Evolutionary conservation across 2,888 invertebrate genomes (phyloP).

Genomic region (Sminthurides aquaticus): DNA sequence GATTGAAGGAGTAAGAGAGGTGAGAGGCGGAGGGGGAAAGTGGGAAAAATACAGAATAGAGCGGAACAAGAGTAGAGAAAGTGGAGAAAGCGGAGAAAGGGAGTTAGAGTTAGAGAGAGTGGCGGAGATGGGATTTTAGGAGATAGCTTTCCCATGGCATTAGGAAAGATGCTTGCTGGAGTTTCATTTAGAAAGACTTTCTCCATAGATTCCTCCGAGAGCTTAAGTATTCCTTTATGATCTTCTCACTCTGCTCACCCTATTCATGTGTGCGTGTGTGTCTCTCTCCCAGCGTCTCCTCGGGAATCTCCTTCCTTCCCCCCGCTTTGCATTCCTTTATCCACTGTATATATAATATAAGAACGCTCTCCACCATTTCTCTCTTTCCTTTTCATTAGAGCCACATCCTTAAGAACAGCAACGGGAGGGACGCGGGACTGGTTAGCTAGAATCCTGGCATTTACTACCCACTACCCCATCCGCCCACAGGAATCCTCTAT

Average conservation of each 20-base stretch:
- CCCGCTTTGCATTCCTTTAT: background rate
- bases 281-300: too few species aligned
- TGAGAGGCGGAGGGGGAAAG: slow-evolving; percentile 5
- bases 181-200: background rate
- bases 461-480: background rate
- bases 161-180: too few species aligned
- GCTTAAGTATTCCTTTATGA: slow-evolving; percentile 9
- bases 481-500: background rate
- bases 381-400: too few species aligned
- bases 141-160: background rate
- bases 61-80: slow-evolving; percentile 1
- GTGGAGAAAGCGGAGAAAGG: too few species aligned
- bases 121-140: background rate
- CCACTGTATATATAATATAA: too few species aligned
- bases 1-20: background rate
- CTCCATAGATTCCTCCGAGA: background rate
- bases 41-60: slow-evolving; percentile 5
- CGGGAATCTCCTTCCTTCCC: background rate
- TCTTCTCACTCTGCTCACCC: background rate
- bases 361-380: too few species aligned
- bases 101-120: too few species aligned
- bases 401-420: too few species aligned
- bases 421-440: background rate
- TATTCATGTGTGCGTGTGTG: too few species aligned
- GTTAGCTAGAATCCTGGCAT: background rate